Percentiles rank a stretch among this genome's conserved stretches.
Evolutionary conservation across 2,113 vertebrate species (phyloP).

Genomic region (Heteronetta atricapilla): DNA sequence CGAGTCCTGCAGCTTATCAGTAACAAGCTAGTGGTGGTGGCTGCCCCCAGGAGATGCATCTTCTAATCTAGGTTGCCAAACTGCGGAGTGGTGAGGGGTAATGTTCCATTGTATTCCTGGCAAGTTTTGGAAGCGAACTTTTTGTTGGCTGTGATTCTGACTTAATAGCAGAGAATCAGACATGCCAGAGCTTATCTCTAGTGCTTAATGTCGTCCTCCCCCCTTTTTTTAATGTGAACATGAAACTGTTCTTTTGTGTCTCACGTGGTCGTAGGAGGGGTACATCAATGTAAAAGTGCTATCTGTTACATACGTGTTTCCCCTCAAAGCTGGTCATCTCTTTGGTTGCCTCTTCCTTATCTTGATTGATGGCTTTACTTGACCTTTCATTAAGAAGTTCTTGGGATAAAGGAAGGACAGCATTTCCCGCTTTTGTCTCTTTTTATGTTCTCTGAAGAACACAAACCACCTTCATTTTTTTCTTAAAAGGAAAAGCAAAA

Average conservation of each 20-base stretch:
- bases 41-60: background rate
- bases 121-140: background rate
- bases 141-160: background rate
- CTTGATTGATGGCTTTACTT: conserved; percentile 72
- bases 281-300: background rate
- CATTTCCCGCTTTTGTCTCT: conserved; percentile 78
- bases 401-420: conserved; percentile 74
- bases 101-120: background rate
- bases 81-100: background rate
- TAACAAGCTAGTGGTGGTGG: background rate
- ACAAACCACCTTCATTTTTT: conserved; percentile 39
- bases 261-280: background rate
- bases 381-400: conserved; percentile 64
- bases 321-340: conserved; percentile 39
- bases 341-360: conserved; percentile 49
- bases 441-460: conserved; percentile 65
- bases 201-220: background rate
- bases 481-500: background rate
- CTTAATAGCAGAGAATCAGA: background rate
- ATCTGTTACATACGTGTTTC: conserved; percentile 7
- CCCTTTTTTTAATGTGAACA: background rate
- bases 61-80: background rate
- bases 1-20: background rate
- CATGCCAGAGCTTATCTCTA: background rate
- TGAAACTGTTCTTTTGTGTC: background rate